Evolutionary conservation across 2,888 invertebrate species (phyloP).

Genomic region (Bursaphelenchus okinawaensis): DNA sequence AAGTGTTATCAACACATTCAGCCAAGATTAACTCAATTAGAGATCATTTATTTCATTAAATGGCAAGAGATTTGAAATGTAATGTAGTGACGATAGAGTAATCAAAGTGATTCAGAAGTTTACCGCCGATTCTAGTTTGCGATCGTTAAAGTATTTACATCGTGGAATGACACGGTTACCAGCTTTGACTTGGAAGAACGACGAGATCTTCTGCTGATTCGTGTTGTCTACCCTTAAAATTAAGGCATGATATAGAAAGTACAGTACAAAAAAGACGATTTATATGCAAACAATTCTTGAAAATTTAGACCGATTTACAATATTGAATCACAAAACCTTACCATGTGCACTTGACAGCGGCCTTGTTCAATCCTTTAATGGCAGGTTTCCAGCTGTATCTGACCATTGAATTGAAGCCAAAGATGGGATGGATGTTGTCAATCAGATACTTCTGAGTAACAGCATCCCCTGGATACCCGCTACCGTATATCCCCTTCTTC

Average conservation of each 20-base stretch:
- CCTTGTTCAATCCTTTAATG: constrained; percentile 71
- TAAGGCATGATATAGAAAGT: neutral
- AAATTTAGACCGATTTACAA: neutral
- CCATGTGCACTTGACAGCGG: constrained; percentile 63
- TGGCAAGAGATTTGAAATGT: neutral
- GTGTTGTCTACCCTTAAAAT: constrained; percentile 2
- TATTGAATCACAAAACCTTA: constrained; percentile 34
- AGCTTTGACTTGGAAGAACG: constrained; percentile 1
- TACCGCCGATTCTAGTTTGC: neutral
- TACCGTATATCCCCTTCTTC: constrained; percentile 44
- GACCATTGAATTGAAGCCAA: constrained; percentile 88
- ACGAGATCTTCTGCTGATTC: neutral
- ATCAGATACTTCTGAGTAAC: constrained; percentile 82
- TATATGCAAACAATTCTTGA: too few species aligned
- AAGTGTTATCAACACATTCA: neutral
- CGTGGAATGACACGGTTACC: neutral
- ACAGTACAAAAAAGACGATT: neutral
- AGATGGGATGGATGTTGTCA: constrained; percentile 76
- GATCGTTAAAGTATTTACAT: neutral
- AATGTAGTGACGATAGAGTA: too few species aligned
- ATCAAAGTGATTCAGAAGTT: too few species aligned
- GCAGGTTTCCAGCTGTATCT: constrained; percentile 97
- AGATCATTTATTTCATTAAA: neutral
- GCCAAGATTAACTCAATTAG: neutral
- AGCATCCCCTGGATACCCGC: constrained; percentile 69